Percentiles rank a stretch among this genome's conserved stretches.
phyloP scores from a whole-genome alignment of 64 coral and sea anemone genomes.

The Pocillopora verrucosa region DNA sequence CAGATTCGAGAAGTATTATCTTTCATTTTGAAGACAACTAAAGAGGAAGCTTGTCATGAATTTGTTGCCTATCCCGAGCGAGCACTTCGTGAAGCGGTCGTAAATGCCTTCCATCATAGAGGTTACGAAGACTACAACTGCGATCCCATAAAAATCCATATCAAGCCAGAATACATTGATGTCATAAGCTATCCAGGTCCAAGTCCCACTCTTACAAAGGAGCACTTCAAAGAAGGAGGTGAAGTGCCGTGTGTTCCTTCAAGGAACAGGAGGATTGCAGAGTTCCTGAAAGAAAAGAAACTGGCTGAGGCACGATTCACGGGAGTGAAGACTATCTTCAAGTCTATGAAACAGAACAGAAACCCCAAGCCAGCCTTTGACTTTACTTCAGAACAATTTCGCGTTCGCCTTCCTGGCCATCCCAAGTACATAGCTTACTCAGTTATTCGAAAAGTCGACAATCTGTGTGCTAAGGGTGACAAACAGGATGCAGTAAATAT shows the following conservation, averaged over 20 bases:
- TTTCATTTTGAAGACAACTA: slow-evolving; percentile 40
- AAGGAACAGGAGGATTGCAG: slow-evolving; percentile 67
- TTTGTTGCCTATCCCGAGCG: slow-evolving; percentile 49
- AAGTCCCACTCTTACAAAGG: slow-evolving; percentile 24
- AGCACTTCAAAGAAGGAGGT: slow-evolving; percentile 38
- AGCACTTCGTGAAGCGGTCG: slow-evolving; percentile 59
- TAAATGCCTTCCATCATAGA: slow-evolving; percentile 71
- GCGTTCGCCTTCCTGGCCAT: slow-evolving; percentile 59
- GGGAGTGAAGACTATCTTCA: slow-evolving; percentile 57
- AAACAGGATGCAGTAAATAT: slow-evolving; percentile 38
- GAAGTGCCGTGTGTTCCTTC: slow-evolving; percentile 56
- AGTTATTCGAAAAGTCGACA: slow-evolving; percentile 46
- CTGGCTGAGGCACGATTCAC: slow-evolving; percentile 60
- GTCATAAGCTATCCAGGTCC: slow-evolving; percentile 73
- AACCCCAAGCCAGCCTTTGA: slow-evolving; percentile 58
- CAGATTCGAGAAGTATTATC: slow-evolving; percentile 31
- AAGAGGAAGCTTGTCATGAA: slow-evolving; percentile 46
- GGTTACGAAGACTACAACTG: slow-evolving; percentile 36
- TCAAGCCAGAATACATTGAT: slow-evolving; percentile 47
- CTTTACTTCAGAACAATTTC: slow-evolving; percentile 34
- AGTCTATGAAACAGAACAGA: slow-evolving; percentile 48
- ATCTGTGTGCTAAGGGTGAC: slow-evolving; percentile 31
- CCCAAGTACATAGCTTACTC: slow-evolving; percentile 49
- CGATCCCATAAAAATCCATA: slow-evolving; percentile 64
- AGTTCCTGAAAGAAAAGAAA: slow-evolving; percentile 59